phyloP scores from a whole-genome alignment of 2,113 vertebrate species.

The Lepidothrix coronata region DNA sequence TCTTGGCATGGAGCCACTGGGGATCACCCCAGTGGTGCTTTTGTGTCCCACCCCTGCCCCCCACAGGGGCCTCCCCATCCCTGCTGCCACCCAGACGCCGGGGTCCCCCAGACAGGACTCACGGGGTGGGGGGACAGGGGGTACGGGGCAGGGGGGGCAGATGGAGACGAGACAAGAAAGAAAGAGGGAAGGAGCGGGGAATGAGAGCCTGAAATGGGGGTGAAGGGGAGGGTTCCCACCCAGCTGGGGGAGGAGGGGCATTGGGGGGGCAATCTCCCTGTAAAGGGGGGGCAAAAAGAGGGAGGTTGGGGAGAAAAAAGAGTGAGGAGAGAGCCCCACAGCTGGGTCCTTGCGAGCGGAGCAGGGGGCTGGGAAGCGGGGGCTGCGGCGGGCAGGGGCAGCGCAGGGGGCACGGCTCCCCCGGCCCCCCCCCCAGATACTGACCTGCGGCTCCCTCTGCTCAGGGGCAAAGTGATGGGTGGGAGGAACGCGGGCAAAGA shows the following conservation, averaged over 20 bases:
- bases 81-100: not conserved
- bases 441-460: not conserved
- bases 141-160: not conserved
- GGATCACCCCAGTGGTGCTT: not conserved
- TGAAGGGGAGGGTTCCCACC: not conserved
- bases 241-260: not conserved
- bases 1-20: not conserved
- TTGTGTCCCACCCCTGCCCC: not conserved
- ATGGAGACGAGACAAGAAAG: slow-evolving; percentile 33
- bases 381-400: not conserved
- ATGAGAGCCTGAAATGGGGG: slow-evolving; percentile 9
- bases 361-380: not conserved
- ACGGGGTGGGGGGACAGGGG: not conserved
- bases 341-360: not conserved
- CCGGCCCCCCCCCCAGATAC: not conserved
- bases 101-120: slow-evolving; percentile 4
- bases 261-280: not conserved
- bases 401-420: not conserved
- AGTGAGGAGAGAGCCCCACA: not conserved
- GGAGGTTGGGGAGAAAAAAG: not conserved
- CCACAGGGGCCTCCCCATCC: not conserved
- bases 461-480: not conserved
- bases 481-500: not conserved
- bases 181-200: not conserved
- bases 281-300: not conserved